Evolutionary conservation across 2,113 vertebrate species (phyloP).

Genomic region (Eulemur rufifrons): DNA sequence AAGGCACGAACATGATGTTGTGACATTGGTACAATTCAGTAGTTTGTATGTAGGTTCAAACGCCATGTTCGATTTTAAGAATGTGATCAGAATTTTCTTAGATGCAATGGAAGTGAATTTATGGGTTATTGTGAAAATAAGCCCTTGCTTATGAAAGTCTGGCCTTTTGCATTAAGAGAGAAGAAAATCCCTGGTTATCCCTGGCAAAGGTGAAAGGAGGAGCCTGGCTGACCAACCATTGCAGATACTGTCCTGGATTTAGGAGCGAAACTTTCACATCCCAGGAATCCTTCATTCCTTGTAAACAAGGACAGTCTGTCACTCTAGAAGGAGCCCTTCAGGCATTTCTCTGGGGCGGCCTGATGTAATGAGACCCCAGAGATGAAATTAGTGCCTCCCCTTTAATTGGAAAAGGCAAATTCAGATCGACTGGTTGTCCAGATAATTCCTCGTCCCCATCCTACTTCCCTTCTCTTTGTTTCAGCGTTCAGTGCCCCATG

Average conservation of each 20-base stretch:
- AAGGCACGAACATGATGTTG: too few species aligned
- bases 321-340: neutral
- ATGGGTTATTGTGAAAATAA: neutral
- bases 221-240: neutral
- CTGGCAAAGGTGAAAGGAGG: neutral
- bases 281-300: neutral
- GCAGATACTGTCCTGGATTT: neutral
- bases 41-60: neutral
- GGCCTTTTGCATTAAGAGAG: neutral
- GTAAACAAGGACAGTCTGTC: neutral
- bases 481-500: neutral
- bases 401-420: neutral
- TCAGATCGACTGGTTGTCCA: fast-evolving
- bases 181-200: neutral
- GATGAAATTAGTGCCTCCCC: neutral
- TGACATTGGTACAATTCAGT: neutral
- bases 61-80: neutral
- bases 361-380: neutral
- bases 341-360: neutral
- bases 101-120: neutral
- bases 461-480: neutral
- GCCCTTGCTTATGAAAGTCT: neutral
- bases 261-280: neutral
- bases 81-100: neutral
- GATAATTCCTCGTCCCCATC: neutral